A percentile compares a stretch with the other conserved stretches of the same genome.
These are phyloP conservation scores for Rhabdomys dilectus DNA, from an alignment of 2,113 vertebrate species.

Conservation along the genomic window DNA sequence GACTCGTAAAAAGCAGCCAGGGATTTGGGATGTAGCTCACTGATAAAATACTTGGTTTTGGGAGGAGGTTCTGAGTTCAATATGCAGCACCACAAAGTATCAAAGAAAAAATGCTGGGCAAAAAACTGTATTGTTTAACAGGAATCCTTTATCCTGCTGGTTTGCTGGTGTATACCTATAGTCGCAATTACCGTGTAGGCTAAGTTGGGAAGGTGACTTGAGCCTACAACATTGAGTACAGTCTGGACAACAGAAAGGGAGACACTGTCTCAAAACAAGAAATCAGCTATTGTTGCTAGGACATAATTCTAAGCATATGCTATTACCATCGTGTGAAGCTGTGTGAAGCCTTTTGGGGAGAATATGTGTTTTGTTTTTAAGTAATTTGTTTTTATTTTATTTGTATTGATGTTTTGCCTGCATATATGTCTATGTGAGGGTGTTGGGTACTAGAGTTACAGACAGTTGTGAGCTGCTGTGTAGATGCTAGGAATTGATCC, in stretches of 20 bases:
- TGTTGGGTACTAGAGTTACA: not conserved
- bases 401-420: not conserved
- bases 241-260: not conserved
- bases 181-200: not conserved
- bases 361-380: not conserved
- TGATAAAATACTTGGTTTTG: not conserved
- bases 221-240: not conserved
- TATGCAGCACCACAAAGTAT: not conserved
- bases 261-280: not conserved
- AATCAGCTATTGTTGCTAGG: not conserved
- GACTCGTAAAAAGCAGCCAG: not conserved
- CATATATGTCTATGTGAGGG: not conserved
- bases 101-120: not conserved
- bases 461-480: not conserved
- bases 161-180: not conserved
- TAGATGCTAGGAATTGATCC: not conserved
- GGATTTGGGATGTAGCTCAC: not conserved
- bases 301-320: not conserved
- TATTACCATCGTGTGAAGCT: not conserved
- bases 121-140: not conserved
- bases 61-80: not conserved
- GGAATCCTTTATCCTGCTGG: not conserved
- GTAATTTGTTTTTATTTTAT: not conserved
- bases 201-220: not conserved
- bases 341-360: conserved; percentile 27